These are phyloP conservation scores for Alligator sinensis DNA, from an alignment of 2,113 vertebrate species.

Conservation along the genomic window DNA sequence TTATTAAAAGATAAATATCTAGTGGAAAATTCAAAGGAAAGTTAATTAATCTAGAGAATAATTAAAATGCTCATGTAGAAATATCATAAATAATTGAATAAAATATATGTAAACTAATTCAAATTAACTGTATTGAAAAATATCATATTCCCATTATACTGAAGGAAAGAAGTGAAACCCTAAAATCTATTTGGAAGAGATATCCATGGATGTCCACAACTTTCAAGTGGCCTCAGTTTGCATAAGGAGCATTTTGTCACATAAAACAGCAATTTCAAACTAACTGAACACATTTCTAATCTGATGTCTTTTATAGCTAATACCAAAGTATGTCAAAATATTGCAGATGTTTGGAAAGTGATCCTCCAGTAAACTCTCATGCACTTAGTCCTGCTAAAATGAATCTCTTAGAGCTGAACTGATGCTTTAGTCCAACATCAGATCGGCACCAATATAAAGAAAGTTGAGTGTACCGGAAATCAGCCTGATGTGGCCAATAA, in stretches of 20 bases:
- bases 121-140: background rate
- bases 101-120: background rate
- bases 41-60: background rate
- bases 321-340: background rate
- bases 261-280: background rate
- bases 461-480: too few relatives aligned
- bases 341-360: background rate
- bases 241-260: background rate
- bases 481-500: too few relatives aligned
- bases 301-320: background rate
- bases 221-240: background rate
- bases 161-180: background rate
- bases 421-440: too few relatives aligned
- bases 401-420: background rate
- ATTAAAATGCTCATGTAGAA: accelerated
- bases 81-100: background rate
- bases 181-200: background rate
- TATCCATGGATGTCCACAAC: background rate
- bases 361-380: background rate
- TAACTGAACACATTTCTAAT: background rate
- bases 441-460: too few relatives aligned
- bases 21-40: background rate
- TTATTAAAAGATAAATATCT: background rate
- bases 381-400: background rate
- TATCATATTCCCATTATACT: background rate